Evolutionary conservation across 2,888 invertebrate genomes (phyloP).

Genomic region (Noctua pronuba): DNA sequence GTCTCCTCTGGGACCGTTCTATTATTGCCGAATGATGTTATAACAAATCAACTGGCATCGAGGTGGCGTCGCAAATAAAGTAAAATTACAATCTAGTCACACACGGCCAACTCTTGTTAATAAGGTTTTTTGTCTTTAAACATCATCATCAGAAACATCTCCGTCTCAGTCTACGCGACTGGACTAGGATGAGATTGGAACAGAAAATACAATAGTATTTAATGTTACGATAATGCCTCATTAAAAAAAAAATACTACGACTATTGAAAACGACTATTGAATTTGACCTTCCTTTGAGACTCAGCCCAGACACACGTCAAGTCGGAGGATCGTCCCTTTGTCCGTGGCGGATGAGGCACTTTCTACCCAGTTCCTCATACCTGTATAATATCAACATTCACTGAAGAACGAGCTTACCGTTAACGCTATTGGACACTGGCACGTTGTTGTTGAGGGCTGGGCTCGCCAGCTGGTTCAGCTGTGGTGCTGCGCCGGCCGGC

Average conservation of each 20-base stretch:
- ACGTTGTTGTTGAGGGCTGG: constrained; percentile 75
- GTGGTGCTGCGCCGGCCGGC: background rate
- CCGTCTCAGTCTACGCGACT: background rate
- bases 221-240: background rate
- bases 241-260: constrained; percentile 3
- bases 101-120: background rate
- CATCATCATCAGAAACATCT: background rate
- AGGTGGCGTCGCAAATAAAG: background rate
- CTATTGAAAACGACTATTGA: background rate
- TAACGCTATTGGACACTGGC: constrained; percentile 72
- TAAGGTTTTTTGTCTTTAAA: background rate
- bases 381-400: background rate
- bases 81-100: constrained; percentile 2
- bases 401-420: constrained; percentile 66
- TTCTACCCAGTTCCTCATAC: background rate
- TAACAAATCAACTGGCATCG: background rate
- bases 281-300: background rate
- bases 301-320: background rate
- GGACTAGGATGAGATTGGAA: background rate
- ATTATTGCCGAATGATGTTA: background rate
- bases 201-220: background rate
- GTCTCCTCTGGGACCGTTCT: background rate
- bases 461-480: constrained; percentile 45
- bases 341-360: background rate
- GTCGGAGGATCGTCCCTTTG: background rate